Conservation (phyloP, 2,797 vertebrate species). For the Muscicapa striata region DNA sequence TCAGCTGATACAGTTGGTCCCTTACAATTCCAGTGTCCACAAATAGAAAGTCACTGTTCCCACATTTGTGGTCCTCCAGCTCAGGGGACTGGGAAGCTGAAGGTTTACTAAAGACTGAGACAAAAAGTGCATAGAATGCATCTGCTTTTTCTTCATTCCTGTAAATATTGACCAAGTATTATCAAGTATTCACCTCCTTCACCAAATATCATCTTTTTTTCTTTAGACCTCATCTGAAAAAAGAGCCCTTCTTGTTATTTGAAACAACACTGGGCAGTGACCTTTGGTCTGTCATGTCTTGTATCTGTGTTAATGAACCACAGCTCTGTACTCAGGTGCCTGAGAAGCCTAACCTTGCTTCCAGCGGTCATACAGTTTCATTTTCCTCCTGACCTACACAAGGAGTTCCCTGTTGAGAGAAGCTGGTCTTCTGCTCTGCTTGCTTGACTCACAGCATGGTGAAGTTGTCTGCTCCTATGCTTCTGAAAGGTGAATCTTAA, state of each 20-base stretch:
- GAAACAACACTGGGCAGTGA: not conserved
- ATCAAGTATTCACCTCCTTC: not conserved
- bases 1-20: not conserved
- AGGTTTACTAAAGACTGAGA: not conserved
- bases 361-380: not conserved
- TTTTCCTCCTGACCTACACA: not conserved
- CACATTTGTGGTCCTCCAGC: not conserved
- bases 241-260: not conserved
- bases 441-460: not conserved
- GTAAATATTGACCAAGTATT: not conserved
- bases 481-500: not conserved
- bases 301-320: not conserved
- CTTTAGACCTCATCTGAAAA: not conserved
- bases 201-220: not conserved
- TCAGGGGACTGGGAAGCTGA: not conserved
- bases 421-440: not conserved
- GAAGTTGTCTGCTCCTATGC: not conserved
- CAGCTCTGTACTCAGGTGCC: not conserved
- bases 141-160: not conserved
- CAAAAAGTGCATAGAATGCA: not conserved
- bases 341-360: not conserved
- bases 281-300: not conserved
- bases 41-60: not conserved
- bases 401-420: not conserved
- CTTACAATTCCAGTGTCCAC: not conserved